These are phyloP conservation scores for Lepisosteus oculatus DNA, from an alignment of 2,113 vertebrate species.

Conservation along the genomic window DNA sequence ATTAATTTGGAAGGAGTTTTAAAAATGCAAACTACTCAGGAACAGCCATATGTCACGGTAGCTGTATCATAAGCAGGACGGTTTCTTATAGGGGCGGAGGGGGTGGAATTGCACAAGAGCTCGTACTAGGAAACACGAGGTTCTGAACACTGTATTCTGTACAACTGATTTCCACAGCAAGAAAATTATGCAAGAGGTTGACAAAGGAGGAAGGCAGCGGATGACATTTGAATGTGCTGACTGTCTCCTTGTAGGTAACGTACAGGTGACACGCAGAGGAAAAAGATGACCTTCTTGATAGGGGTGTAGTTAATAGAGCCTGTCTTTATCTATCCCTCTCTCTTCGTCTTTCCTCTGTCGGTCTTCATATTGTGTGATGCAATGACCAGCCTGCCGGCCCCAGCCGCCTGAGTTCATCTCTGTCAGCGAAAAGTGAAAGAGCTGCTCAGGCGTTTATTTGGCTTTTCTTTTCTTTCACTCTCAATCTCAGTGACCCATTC, in stretches of 20 bases:
- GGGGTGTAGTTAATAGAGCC: constrained; percentile 37
- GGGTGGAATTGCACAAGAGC: constrained; percentile 38
- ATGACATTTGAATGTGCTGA: constrained; percentile 61
- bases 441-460: too few relatives aligned
- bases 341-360: constrained; percentile 16
- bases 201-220: constrained; percentile 33
- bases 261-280: constrained; percentile 42
- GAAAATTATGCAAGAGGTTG: constrained; percentile 40
- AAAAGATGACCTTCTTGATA: constrained; percentile 62
- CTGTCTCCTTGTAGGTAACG: constrained; percentile 38
- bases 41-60: too few relatives aligned
- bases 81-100: neutral
- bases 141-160: constrained; percentile 22
- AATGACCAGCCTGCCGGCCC: neutral
- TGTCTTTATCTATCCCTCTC: constrained; percentile 16
- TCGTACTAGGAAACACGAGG: constrained; percentile 14
- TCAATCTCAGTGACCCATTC: too few relatives aligned
- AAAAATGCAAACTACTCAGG: too few relatives aligned
- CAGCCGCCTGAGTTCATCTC: too few relatives aligned
- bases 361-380: neutral
- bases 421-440: too few relatives aligned
- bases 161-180: constrained; percentile 13
- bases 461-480: too few relatives aligned
- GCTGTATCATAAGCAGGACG: too few relatives aligned
- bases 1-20: too few relatives aligned